These are phyloP conservation scores for Colostygia pectinataria DNA, from an alignment of 2,888 invertebrate species.

Conservation along the genomic window DNA sequence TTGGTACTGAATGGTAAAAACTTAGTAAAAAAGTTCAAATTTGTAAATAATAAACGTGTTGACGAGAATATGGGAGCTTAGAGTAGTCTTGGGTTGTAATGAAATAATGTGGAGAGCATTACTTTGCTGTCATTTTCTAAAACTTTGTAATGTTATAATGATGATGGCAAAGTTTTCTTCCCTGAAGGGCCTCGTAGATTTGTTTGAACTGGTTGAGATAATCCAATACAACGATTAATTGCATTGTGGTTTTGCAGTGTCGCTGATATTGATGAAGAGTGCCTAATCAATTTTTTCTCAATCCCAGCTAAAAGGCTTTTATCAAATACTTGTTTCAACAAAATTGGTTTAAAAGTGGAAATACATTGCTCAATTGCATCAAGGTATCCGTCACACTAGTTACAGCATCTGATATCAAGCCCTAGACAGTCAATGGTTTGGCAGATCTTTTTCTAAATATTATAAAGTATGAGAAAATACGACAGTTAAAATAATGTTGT, in stretches of 20 bases:
- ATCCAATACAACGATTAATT: slow-evolving; percentile 71
- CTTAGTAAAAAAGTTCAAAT: slow-evolving; percentile 17
- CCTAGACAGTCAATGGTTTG: neutral
- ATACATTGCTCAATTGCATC: slow-evolving; percentile 19
- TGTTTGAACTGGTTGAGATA: slow-evolving; percentile 62
- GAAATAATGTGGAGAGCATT: slow-evolving; percentile 5
- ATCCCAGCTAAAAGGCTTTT: slow-evolving; percentile 6
- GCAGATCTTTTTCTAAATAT: too few relatives aligned
- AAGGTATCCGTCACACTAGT: too few relatives aligned
- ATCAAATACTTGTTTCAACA: slow-evolving; percentile 11
- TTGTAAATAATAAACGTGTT: slow-evolving; percentile 27
- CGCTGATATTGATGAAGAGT: slow-evolving; percentile 43
- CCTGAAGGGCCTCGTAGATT: slow-evolving; percentile 27
- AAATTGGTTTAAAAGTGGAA: slow-evolving; percentile 1
- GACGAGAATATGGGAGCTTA: slow-evolving; percentile 27
- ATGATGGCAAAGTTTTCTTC: slow-evolving; percentile 24
- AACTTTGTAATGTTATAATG: slow-evolving; percentile 21
- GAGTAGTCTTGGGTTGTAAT: slow-evolving; percentile 18
- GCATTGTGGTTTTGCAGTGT: slow-evolving; percentile 39
- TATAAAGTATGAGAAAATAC: too few relatives aligned
- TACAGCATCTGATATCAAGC: neutral
- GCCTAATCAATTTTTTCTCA: slow-evolving; percentile 20
- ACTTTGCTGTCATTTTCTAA: slow-evolving; percentile 12
- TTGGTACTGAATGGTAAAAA: slow-evolving; percentile 27
- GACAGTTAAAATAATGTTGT: too few relatives aligned